Evolutionary conservation across 1,140 invertebrate genomes (phyloP).

Genomic region (fruit fly (Drosophila melanogaster)): Release_6_plus_ISO1_MT NT_037436.4:12967501-12968000

Average conservation of each 20-base stretch:
- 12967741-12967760: conserved; percentile 6
- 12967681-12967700: conserved; percentile 39
- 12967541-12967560: conserved; percentile 38
- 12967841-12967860: not conserved
- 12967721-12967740: conserved; percentile 44
- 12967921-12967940: not conserved
- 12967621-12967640: not conserved
- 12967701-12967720: conserved; percentile 58
- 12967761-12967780: not conserved
- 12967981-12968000: too few species aligned
- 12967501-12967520: conserved; percentile 43
- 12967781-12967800: not conserved
- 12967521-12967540: not conserved
- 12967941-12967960: not conserved
- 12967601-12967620: conserved; percentile 37
- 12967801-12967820: conserved; percentile 17
- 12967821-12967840: conserved; percentile 5
- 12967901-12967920: not conserved
- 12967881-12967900: not conserved
- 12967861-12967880: not conserved
- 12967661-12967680: conserved; percentile 39
- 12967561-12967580: conserved; percentile 64
- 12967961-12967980: too few species aligned
- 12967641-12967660: not conserved
- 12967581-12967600: conserved; percentile 44